A percentile compares a stretch with the other conserved stretches of the same genome.
Conservation (phyloP, 2,888 invertebrate genomes). For the Cerastis rubricosa region DNA sequence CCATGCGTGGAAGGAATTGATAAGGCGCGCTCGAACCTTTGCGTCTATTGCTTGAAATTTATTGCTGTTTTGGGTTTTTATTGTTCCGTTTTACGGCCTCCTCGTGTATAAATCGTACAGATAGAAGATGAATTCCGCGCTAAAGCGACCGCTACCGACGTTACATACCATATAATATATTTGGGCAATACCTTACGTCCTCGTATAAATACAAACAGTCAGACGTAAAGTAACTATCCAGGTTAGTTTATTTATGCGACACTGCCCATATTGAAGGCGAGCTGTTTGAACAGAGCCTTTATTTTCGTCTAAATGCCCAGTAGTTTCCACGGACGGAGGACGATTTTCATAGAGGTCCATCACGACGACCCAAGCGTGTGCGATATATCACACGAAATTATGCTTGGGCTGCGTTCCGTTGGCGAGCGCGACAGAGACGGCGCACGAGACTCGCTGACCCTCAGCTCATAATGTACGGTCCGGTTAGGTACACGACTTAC, state of each 20-base stretch:
- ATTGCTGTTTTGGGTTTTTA: slow-evolving; percentile 92
- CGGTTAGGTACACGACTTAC: slow-evolving; percentile 91
- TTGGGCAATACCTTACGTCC: slow-evolving; percentile 78
- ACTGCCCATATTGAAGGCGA: slow-evolving; percentile 63
- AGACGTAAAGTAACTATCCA: slow-evolving; percentile 63
- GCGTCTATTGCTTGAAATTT: slow-evolving; percentile 91
- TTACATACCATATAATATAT: slow-evolving; percentile 81
- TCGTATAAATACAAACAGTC: slow-evolving; percentile 71
- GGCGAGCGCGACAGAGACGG: slow-evolving; percentile 87
- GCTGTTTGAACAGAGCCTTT: slow-evolving; percentile 68
- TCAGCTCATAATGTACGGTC: slow-evolving; percentile 91
- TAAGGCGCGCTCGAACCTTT: slow-evolving; percentile 90
- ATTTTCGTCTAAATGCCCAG: slow-evolving; percentile 75
- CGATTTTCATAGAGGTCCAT: slow-evolving; percentile 86
- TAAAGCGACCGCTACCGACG: slow-evolving; percentile 85
- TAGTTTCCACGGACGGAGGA: slow-evolving; percentile 74
- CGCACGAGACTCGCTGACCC: slow-evolving; percentile 88
- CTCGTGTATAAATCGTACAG: slow-evolving; percentile 90
- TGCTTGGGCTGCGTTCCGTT: slow-evolving; percentile 82
- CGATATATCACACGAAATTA: slow-evolving; percentile 90
- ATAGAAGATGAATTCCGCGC: slow-evolving; percentile 89
- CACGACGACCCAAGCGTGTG: slow-evolving; percentile 82
- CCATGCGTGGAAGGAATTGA: slow-evolving; percentile 89
- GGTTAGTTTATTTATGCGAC: slow-evolving; percentile 64
- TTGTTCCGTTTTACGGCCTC: slow-evolving; percentile 91